Evolutionary conservation across 2,797 vertebrate genomes (phyloP), one percentile per base, ranked within the genome.

Genomic region (Percopsis omiscomaycus): DNA sequence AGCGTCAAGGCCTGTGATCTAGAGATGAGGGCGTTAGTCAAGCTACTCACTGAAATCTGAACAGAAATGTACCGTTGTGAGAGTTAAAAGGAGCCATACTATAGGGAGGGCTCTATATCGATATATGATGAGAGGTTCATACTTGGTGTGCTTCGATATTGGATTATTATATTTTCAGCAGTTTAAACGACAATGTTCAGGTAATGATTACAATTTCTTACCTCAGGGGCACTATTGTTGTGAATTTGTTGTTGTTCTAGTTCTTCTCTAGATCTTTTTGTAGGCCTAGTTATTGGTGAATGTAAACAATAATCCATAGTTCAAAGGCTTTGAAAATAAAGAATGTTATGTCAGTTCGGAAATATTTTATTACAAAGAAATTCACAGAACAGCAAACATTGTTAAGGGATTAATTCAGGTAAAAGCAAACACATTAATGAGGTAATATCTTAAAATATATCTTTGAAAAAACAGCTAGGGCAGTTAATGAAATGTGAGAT

Each of bases 301-400:
- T 57, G 51, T 46, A 37, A 15, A n/a, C 52, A 10, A 59, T 60
- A 4, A 57, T 1, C 3, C 13, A 30, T 60, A 56, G 22, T 71
- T 65, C 1, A 37, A 63, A 14, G 64, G 14, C 16, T 30, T 1
- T 27, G 5, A 79, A 81, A 88, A 76, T 63, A 74, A 82, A 3
- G 59, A 71, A 65, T 2, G 54, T 80, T 72, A 63, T 30, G 10
- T 79, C 72, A 73, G 66, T 89, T 88, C 81, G 79, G 83, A 93
- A 93, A 89, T 82, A 71, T 91, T 94, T 94, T 94, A 94, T 94
- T 94, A 92, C 88, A 94, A 94, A 91, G 90, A 90, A 93, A 91
- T 88, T 93, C 92, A 92, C 93, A 92, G 87, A 92, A 93, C 92
- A 91, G 89, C 90, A 89, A 92, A 89, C 91, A 91, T 90, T 82